Base-by-base conservation (phyloP, 2,888 invertebrate species). In the Calliopum simillimum region DNA sequence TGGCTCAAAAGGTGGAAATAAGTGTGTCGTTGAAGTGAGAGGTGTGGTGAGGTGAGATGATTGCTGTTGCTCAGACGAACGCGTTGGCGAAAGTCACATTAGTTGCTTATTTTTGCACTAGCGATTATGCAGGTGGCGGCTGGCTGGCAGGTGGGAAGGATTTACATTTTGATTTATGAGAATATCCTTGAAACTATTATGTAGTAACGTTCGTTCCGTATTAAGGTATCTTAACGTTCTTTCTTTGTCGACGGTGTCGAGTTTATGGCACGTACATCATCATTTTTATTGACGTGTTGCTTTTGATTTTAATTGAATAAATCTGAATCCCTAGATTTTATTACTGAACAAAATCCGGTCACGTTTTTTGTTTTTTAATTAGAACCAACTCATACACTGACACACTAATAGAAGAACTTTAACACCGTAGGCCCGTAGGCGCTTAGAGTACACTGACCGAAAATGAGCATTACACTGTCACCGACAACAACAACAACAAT, bases 371-470 rank as follows among this genome's bases (percentile, higher is more conserved):
- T 23, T 49, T 49, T 8, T 16, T 21, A 23, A 23, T 56, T 56
- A 4, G 14, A 56, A 25, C 33, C 56, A 25, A 14, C 16, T 51
- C 12, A 51, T 16, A 16, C 16, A 51, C 21, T 51, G n/a, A 51
- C 51, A 51, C 51, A 51, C 16, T 21, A 51, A 51, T 16, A 8
- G 33, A 33, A 8, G 33, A 8, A 33, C 33, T 33, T 33, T 16
- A 21, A 16, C 51, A 51, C 16, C 21, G 51, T 51, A 11, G 33
- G 51, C 51, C 51, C 51, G 21, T 21, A 16, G 51, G 21, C 51
- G 21, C 2, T 21, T 49, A 16, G 51, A 6, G 64, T 64, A 51
- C 64, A 51, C 51, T 64, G 64, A 64, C 64, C 64, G 64, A 49
- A 51, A 23, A 19, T 25, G 16, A 23, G 23, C 23, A 21, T 55